These are phyloP conservation scores for Onchidella celtica DNA, from an alignment of 2,888 invertebrate genomes.

Conservation along the genomic window DNA sequence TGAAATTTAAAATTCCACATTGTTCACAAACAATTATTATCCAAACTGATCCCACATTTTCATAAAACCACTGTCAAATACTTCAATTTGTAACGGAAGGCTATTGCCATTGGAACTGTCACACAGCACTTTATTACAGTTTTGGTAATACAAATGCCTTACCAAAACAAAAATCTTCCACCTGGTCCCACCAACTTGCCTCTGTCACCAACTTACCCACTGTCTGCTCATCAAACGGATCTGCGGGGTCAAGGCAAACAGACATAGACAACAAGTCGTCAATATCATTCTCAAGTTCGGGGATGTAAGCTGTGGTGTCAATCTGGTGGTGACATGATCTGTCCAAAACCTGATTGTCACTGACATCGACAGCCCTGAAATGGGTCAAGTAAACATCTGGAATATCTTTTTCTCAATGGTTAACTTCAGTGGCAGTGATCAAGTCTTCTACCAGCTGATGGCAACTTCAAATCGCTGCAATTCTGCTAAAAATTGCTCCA, in stretches of 20 bases:
- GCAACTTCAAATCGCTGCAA: too few species aligned
- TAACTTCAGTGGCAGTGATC: not conserved
- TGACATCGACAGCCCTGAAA: slow-evolving; percentile 33
- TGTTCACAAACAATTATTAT: too few species aligned
- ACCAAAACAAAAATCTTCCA: too few species aligned
- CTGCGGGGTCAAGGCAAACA: slow-evolving; percentile 78
- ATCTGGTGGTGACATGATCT: slow-evolving; percentile 61
- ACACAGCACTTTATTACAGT: too few species aligned
- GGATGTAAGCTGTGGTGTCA: slow-evolving; percentile 69
- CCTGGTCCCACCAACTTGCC: too few species aligned
- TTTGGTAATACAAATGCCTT: too few species aligned
- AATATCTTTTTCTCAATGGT: not conserved
- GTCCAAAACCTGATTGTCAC: slow-evolving; percentile 1
- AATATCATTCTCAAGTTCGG: slow-evolving; percentile 61
- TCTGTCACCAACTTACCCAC: slow-evolving; percentile 82
- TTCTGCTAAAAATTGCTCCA: too few species aligned
- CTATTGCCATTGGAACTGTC: too few species aligned
- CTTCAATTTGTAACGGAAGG: too few species aligned
- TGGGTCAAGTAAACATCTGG: not conserved
- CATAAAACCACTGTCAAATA: too few species aligned
- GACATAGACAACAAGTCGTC: slow-evolving; percentile 67
- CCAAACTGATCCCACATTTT: too few species aligned
- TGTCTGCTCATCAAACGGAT: slow-evolving; percentile 90
- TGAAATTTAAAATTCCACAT: too few species aligned
- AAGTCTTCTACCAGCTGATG: not conserved